A percentile compares a stretch with the other conserved stretches of the same genome.
These are phyloP conservation scores for Xiphorhynchus erythropygius DNA, from an alignment of 2,797 vertebrate species.

Conservation along the genomic window DNA sequence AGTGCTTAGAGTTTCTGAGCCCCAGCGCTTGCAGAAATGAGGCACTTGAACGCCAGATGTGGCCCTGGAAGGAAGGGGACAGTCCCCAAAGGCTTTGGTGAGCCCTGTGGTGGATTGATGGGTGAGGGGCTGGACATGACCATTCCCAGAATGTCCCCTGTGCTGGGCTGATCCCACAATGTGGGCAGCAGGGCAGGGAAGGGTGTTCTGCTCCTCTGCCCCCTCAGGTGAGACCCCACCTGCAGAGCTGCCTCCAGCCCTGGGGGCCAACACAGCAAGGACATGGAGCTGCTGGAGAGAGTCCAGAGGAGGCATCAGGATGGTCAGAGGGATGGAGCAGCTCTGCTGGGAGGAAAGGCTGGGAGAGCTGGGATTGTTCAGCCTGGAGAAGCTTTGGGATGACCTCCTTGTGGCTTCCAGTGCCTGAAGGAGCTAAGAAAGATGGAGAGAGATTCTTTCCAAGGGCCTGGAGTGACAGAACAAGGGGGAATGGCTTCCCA, in stretches of 20 bases:
- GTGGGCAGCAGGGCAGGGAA: not conserved
- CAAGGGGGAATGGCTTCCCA: not conserved
- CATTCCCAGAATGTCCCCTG: fast-evolving
- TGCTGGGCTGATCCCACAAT: not conserved
- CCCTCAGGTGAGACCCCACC: not conserved
- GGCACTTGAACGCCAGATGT: not conserved
- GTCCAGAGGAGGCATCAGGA: not conserved
- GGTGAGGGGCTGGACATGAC: fast-evolving
- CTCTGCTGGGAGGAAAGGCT: not conserved
- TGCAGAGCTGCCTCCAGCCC: not conserved
- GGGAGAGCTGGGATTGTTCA: not conserved
- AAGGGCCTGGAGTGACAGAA: not conserved
- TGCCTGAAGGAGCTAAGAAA: not conserved
- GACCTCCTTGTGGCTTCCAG: not conserved
- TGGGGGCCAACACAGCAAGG: not conserved
- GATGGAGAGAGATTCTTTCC: not conserved
- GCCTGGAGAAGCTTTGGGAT: not conserved
- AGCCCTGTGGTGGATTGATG: not conserved
- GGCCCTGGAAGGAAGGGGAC: not conserved
- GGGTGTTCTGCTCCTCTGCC: not conserved
- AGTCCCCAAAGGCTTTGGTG: not conserved
- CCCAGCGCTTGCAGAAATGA: not conserved
- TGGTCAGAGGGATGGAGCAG: not conserved
- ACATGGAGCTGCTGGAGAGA: not conserved
- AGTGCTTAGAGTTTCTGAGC: not conserved